Evolutionary conservation across 2,797 vertebrate genomes (phyloP).

Genomic region (Sebastes baramenuke): DNA sequence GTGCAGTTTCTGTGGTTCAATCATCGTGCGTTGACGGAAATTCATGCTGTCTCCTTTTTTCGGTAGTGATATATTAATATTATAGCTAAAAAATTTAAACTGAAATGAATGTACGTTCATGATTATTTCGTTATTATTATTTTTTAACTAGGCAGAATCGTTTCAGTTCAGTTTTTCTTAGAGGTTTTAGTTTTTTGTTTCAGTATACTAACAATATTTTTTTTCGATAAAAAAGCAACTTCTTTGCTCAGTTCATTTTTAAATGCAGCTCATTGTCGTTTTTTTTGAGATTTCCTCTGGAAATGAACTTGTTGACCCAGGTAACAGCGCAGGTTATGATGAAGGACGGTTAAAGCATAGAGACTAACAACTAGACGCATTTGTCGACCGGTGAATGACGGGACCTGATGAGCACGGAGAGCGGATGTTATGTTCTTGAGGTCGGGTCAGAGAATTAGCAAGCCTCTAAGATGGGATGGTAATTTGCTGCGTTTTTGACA

Average conservation of each 20-base stretch:
- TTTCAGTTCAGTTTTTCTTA: too few relatives aligned
- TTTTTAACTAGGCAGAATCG: too few relatives aligned
- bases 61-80: too few relatives aligned
- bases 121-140: too few relatives aligned
- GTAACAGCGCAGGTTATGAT: neutral
- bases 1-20: too few relatives aligned
- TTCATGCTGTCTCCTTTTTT: too few relatives aligned
- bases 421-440: slow-evolving; percentile 59
- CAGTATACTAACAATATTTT: neutral
- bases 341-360: neutral
- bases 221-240: neutral
- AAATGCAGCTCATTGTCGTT: neutral
- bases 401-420: slow-evolving; percentile 39
- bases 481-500: slow-evolving; percentile 65
- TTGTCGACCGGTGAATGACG: slow-evolving; percentile 52
- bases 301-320: neutral
- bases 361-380: slow-evolving; percentile 43
- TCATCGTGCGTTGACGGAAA: too few relatives aligned
- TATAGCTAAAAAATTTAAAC: too few relatives aligned
- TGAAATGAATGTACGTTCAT: too few relatives aligned
- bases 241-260: too few relatives aligned
- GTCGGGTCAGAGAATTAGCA: slow-evolving; percentile 38
- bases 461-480: slow-evolving; percentile 55
- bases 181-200: too few relatives aligned
- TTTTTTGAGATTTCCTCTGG: neutral